Evolutionary conservation across 2,888 invertebrate species (phyloP), one percentile per base, ranked within the genome.

Genomic region (Andrena dorsata): DNA sequence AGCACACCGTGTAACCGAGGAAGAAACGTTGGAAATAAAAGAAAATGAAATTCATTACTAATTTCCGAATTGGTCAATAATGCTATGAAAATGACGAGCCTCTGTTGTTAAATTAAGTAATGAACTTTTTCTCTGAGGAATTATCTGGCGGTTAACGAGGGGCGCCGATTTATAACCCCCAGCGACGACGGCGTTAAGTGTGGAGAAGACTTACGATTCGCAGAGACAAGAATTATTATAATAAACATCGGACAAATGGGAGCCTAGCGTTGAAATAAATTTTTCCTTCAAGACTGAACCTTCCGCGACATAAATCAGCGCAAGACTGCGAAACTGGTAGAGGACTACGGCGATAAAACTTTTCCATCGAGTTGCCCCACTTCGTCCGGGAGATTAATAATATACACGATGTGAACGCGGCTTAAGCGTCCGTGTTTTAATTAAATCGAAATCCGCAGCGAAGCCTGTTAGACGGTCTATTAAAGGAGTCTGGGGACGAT

Each of bases 361-460:
- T 82, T 64, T 77, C 71, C 53, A 68, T 63, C 74, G 58, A 35
- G 56, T 49, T 58, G 41, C 68, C 30, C 58, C 60, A 60, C 53
- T 58, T 53, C 35, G 20, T 30, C 32, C 47, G 49, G n/a, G 41
- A 65, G 80, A 86, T 86, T 86, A 86, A 86, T 83, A 85, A 86
- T 78, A 70, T 65, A 72, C 69, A 49, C 72, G 65, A 66, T 76
- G 69, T 75, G 73, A 79, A 76, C 65, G 69, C 49, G 64, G 80
- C 80, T 86, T 80, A 79, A 85, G 70, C 56, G 75, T 68, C 64
- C 30, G 74, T 61, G 71, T 78, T 87, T 82, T 87, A 87, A 84
- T 87, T 87, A 86, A 87, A 87, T 84, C 76, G 60, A 87, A 87
- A 82, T 72, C 71, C 69, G 49, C 47, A 60, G 53, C 41, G 63